Conservation (phyloP, 2,113 vertebrate species). For the Osmerus mordax region DNA sequence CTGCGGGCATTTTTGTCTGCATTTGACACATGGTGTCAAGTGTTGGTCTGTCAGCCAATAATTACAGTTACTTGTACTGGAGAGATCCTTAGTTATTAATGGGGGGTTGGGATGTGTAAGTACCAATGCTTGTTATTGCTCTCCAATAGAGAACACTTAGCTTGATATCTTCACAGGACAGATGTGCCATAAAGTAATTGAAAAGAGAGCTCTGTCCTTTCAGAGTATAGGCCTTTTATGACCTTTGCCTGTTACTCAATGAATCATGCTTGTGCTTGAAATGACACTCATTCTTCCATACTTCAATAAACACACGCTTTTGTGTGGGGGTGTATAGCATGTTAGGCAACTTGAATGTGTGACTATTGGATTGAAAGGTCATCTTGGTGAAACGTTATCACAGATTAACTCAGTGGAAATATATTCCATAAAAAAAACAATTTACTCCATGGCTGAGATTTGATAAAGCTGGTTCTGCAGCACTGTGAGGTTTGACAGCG, state of each 20-base stretch:
- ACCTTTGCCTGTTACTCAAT: constrained; percentile 45
- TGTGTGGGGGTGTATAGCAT: background rate
- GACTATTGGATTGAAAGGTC: constrained; percentile 31
- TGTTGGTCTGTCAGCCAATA: constrained; percentile 30
- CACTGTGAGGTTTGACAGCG: background rate
- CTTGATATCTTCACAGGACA: constrained; percentile 45
- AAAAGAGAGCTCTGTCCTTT: constrained; percentile 35
- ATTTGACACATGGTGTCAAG: constrained; percentile 3
- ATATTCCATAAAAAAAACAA: constrained; percentile 3
- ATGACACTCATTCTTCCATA: constrained; percentile 20
- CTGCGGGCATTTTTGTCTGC: background rate
- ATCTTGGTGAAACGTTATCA: constrained; percentile 6
- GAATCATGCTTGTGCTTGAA: constrained; percentile 31
- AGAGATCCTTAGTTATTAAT: background rate
- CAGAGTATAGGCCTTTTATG: constrained; percentile 30
- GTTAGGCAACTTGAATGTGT: background rate
- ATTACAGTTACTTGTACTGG: constrained; percentile 39
- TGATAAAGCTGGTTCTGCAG: background rate
- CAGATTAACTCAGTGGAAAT: constrained; percentile 16
- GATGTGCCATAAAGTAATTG: constrained; percentile 52
- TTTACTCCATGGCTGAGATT: background rate
- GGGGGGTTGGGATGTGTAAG: constrained; percentile 1
- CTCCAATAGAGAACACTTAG: constrained; percentile 28
- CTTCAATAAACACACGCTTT: background rate
- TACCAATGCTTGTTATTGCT: constrained; percentile 11